phyloP scores from a whole-genome alignment of 1,140 invertebrate species.

The Diorhabda carinulata region DNA sequence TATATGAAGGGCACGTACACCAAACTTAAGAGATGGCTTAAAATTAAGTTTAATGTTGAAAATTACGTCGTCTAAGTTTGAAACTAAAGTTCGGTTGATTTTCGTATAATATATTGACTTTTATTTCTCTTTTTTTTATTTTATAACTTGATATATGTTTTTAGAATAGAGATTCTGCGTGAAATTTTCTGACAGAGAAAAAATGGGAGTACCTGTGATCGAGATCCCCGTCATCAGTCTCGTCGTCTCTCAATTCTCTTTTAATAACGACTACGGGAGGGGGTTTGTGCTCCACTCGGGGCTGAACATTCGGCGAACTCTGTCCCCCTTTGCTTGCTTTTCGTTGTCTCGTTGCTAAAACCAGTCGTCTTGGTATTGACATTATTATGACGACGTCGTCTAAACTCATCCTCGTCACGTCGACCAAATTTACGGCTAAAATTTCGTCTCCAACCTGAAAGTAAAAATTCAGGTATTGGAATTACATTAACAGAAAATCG shows the following conservation, averaged over 20 bases:
- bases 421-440: conserved; percentile 93
- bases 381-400: conserved; percentile 99
- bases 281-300: conserved; percentile 75
- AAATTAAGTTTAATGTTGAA: too few species aligned
- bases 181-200: neutral
- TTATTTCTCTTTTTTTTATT: too few species aligned
- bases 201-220: conserved; percentile 50
- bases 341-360: conserved; percentile 84
- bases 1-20: too few species aligned
- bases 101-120: too few species aligned
- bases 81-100: too few species aligned
- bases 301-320: conserved; percentile 62
- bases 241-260: conserved; percentile 83
- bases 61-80: too few species aligned
- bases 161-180: too few species aligned
- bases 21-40: too few species aligned
- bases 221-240: conserved; percentile 58
- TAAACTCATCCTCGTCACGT: conserved; percentile 94
- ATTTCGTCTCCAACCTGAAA: conserved; percentile 95
- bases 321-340: conserved; percentile 62
- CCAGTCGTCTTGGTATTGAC: conserved; percentile 93
- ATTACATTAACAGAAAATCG: too few species aligned
- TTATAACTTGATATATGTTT: too few species aligned
- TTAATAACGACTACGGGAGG: conserved; percentile 93
- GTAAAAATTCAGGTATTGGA: neutral